Conservation (phyloP, 2,888 invertebrate species). For the Orthosia gothica region DNA sequence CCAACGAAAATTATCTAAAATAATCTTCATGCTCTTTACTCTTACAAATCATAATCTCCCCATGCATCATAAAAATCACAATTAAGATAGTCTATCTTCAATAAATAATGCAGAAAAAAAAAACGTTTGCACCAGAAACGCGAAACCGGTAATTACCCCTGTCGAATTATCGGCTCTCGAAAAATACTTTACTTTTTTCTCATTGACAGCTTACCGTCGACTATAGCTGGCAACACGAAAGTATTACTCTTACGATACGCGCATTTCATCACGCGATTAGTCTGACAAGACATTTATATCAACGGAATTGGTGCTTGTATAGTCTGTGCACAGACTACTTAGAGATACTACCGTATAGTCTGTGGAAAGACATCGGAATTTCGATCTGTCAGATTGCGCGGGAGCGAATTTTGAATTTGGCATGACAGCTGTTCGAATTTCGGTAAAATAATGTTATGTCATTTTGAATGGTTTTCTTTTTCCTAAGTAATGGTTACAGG, state of each 20-base stretch:
- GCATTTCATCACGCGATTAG: constrained; percentile 66
- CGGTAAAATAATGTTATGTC: not conserved
- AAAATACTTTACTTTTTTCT: constrained; percentile 72
- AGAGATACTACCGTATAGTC: no score
- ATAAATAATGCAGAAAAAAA: constrained; percentile 46
- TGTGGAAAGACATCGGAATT: constrained; percentile 9
- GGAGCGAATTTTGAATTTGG: constrained; percentile 17
- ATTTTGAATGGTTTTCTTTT: not conserved
- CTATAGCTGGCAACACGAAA: constrained; percentile 61
- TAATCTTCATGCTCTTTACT: constrained; percentile 9
- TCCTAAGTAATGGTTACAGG: not conserved
- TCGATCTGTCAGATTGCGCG: constrained; percentile 12
- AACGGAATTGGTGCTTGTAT: constrained; percentile 31
- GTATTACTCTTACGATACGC: constrained; percentile 42
- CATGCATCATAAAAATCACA: constrained; percentile 21
- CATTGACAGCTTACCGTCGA: constrained; percentile 75
- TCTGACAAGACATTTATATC: constrained; percentile 42
- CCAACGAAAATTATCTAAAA: not conserved
- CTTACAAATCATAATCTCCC: not conserved
- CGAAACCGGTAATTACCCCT: constrained; percentile 65
- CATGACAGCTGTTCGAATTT: constrained; percentile 17
- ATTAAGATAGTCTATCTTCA: constrained; percentile 18
- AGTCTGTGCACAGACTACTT: constrained; percentile 12
- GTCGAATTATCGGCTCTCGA: constrained; percentile 72
- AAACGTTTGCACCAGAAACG: constrained; percentile 46